Base-by-base conservation (phyloP, 2,797 vertebrate genomes). In the Peromyscus aztecus region DNA sequence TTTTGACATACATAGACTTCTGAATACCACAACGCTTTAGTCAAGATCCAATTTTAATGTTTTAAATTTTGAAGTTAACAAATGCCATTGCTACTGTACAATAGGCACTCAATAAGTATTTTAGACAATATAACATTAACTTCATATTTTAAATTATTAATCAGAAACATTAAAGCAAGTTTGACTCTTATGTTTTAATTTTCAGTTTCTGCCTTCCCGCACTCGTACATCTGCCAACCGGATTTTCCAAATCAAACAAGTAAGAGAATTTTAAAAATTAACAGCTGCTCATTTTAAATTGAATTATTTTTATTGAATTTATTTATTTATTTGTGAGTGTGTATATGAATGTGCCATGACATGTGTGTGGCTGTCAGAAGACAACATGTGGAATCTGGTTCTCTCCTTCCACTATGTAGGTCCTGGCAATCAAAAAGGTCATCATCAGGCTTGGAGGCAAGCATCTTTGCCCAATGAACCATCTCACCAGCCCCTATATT, bases 231-330 rank as follows among this genome's bases (percentile, higher is more conserved):
- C 99, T 46, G 99, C 99, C 97, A 99, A 99, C 96, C 98, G 99
- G 40, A 99, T 99, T 91, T 99, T 99, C 98, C 99, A 99, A 97
- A 99, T 99, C 81, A 99, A 99, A 98, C 99, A 99, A 98, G 99
- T 99, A 98, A 99, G 88, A 85, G 88, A 40, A 73, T 40, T 90
- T 97, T 97, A 43, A 55, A 97, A 96, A 71, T n/a, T 57, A 43
- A 94, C 16, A 82, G 14, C 52, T 95, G 24, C 34, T 90, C 76
- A 78, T 75, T 97, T 52, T 34, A 80, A 81, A 81, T 77, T 21
- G 14, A 19, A 90, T 76, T 59, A 34, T 59, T 61, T 59, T 31
- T 16, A n/a, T 40, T 46, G 82, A 4, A n/a, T 85, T 84, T 84
- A 46, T 31, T 21, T 67, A n/a, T 37, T 52, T 86, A n/a, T 37